Evolutionary conservation across 2,797 vertebrate species (phyloP).

Genomic region (Acipenser oxyrinchus): DNA sequence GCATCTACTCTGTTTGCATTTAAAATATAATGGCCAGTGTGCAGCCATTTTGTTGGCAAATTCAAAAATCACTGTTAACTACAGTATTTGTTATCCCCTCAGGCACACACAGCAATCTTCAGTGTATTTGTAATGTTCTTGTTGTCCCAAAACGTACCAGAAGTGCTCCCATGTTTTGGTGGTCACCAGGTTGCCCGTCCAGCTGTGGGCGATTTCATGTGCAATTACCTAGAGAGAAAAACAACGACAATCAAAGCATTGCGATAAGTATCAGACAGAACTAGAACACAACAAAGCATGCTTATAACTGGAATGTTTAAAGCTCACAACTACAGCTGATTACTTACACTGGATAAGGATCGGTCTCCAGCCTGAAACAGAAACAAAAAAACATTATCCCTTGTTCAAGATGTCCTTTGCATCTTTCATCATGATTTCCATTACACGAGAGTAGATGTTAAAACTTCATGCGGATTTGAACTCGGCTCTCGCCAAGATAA

Average conservation of each 20-base stretch:
- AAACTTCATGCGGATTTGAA: too few species aligned
- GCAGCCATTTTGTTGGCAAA: too few species aligned
- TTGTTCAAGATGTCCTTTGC: too few species aligned
- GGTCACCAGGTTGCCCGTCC: conserved; percentile 95
- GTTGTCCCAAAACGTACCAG: conserved; percentile 59
- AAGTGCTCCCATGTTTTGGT: conserved; percentile 96
- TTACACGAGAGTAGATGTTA: too few species aligned
- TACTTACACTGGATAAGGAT: conserved; percentile 87
- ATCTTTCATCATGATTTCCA: too few species aligned
- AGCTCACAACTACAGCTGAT: neutral
- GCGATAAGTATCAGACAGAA: conserved; percentile 5
- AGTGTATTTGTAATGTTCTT: too few species aligned
- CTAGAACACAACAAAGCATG: conserved; percentile 4
- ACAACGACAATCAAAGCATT: neutral
- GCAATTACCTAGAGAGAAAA: conserved; percentile 75
- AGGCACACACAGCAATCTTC: too few species aligned
- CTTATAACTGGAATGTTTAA: neutral
- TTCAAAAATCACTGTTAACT: too few species aligned
- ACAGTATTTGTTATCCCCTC: too few species aligned
- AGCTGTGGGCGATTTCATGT: conserved; percentile 96
- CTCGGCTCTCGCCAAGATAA: too few species aligned
- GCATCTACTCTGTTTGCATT: too few species aligned
- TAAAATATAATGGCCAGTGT: too few species aligned
- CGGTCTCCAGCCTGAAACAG: conserved; percentile 80
- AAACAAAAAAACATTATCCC: conserved; percentile 12